Percentiles rank a stretch among this genome's conserved stretches.
These are phyloP conservation scores for Lophotriccus pileatus DNA, from an alignment of 2,797 vertebrate species.

Conservation along the genomic window DNA sequence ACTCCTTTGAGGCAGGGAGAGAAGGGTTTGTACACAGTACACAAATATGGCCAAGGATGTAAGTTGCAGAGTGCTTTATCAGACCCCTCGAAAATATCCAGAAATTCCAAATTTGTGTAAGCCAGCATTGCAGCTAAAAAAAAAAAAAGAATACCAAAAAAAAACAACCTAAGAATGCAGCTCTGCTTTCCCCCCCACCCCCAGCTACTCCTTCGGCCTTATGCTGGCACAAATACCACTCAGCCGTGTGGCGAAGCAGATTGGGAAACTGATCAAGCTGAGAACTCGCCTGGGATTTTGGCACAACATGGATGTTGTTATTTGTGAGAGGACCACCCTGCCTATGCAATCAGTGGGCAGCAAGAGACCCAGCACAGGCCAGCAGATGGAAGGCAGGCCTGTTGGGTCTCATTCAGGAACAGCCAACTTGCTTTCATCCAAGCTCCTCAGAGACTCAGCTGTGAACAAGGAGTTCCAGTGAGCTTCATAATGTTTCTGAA, in stretches of 20 bases:
- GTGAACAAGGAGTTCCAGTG: background rate
- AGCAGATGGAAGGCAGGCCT: constrained; percentile 28
- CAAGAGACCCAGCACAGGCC: background rate
- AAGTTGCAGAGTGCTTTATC: background rate
- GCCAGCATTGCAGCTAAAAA: background rate
- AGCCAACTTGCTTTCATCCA: background rate
- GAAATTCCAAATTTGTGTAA: background rate
- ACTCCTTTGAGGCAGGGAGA: background rate
- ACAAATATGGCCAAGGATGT: fast-evolving
- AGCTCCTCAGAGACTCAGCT: background rate
- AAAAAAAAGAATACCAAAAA: background rate
- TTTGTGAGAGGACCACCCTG: constrained; percentile 44
- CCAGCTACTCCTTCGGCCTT: background rate
- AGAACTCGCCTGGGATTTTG: constrained; percentile 35
- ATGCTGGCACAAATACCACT: background rate
- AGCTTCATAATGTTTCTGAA: background rate
- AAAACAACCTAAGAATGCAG: background rate
- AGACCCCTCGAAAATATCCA: background rate
- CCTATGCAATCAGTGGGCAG: background rate
- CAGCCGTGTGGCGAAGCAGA: background rate
- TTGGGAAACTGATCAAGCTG: constrained; percentile 26
- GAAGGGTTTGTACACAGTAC: background rate
- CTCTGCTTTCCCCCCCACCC: background rate
- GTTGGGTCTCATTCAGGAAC: background rate
- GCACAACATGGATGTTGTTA: background rate